A percentile compares a stretch with the other conserved stretches of the same genome.
These are phyloP conservation scores for rabbit (Oryctolagus cuniculus) DNA, from an alignment of 2,113 vertebrate genomes.

Conservation along the genomic window DNA sequence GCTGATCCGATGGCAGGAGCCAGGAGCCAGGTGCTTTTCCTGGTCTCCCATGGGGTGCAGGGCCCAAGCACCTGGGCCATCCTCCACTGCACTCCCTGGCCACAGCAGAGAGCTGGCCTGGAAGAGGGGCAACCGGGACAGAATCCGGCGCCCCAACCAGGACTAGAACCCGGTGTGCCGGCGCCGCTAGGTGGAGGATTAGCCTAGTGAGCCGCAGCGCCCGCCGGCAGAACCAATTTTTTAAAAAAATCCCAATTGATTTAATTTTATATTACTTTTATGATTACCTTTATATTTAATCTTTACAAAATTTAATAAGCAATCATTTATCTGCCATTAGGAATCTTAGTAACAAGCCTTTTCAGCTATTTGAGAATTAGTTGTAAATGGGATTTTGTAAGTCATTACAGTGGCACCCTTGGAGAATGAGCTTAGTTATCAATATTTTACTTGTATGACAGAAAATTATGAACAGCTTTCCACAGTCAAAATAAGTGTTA, in stretches of 20 bases:
- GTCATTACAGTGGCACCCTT: not conserved
- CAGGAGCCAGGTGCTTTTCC: no score
- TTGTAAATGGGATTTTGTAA: constrained; percentile 47
- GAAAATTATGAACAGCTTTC: not conserved
- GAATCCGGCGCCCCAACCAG: no score
- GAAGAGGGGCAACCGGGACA: no score
- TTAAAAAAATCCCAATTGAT: constrained; percentile 11
- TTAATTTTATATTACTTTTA: constrained; percentile 38
- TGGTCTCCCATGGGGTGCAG: no score
- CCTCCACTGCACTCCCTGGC: no score
- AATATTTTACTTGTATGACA: constrained; percentile 1
- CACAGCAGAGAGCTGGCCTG: no score
- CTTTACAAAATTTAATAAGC: constrained; percentile 32
- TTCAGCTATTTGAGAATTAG: constrained; percentile 32
- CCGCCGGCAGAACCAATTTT: not conserved
- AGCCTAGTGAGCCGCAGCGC: no score
- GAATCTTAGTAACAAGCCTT: not conserved
- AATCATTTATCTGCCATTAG: not conserved
- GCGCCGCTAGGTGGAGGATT: no score
- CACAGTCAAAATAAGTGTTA: constrained; percentile 10
- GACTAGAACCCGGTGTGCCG: no score
- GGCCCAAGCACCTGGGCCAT: no score
- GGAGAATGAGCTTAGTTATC: not conserved
- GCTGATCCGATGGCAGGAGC: no score
- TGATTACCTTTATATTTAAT: constrained; percentile 37